These are phyloP conservation scores for Scelioninae gen. 1 DNA, from an alignment of 2,888 invertebrate genomes.

Conservation along the genomic window DNA sequence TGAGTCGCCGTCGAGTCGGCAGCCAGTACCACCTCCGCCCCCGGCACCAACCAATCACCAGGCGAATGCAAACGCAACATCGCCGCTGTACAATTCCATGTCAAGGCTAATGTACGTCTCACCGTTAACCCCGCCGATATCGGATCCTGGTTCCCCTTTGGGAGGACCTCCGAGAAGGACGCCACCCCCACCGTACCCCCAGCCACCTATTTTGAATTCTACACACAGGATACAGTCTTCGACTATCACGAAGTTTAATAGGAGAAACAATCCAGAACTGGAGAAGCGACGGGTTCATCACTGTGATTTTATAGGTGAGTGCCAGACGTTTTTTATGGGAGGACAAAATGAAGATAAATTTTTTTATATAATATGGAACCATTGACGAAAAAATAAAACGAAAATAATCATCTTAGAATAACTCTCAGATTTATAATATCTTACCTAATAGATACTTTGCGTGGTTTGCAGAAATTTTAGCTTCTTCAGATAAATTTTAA, in stretches of 20 bases:
- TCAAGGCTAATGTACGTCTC: constrained; percentile 91
- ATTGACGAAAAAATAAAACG: no score
- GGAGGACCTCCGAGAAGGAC: constrained; percentile 89
- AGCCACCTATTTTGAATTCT: constrained; percentile 78
- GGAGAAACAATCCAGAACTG: constrained; percentile 97
- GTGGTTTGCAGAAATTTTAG: no score
- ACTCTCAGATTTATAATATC: no score
- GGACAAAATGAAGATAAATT: no score
- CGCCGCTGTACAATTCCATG: constrained; percentile 86
- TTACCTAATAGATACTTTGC: no score
- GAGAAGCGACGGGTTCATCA: constrained; percentile 98
- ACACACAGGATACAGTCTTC: constrained; percentile 79
- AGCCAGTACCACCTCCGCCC: constrained; percentile 70
- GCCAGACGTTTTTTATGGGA: no score
- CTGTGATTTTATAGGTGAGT: constrained; percentile 97
- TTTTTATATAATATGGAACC: no score
- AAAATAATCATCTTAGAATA: no score
- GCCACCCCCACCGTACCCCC: constrained; percentile 91
- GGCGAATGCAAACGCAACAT: constrained; percentile 82
- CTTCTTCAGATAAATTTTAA: no score
- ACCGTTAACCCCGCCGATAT: constrained; percentile 94
- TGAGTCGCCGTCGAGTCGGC: constrained; percentile 74
- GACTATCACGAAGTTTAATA: constrained; percentile 89
- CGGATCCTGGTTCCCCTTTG: constrained; percentile 92
- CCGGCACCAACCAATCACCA: constrained; percentile 76